Evolutionary conservation across 2,113 vertebrate genomes (phyloP), one percentile per base, ranked within the genome.

Genomic region (Dermatemys mawii): DNA sequence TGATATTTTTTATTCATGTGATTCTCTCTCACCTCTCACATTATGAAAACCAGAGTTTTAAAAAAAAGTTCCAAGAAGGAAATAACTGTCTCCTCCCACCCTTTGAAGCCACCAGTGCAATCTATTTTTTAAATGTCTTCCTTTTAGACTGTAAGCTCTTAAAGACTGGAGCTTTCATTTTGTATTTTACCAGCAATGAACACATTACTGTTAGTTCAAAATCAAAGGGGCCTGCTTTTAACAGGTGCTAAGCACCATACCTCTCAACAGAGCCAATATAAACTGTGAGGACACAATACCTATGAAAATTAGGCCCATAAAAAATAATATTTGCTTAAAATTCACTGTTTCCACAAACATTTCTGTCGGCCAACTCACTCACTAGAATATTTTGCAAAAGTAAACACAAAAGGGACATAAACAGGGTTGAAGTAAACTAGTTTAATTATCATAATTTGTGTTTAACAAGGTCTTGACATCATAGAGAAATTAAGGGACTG

Each of bases 1-100:
- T 55, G 54, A 55, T 22, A 73, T 17, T 26, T 44, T 49, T 80
- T 41, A 67, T 80, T 82, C 79, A 86, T 27, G 16, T 82, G 95
- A 91, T 0, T 41, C 0, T 17, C 7, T 11, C 3, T 32, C 81
- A 1, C 9, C 24, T 80, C 14, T 50, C 53, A 49, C 29, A 82
- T 4, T 49, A 19, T 49, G 38, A 79, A 35, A 60, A 35, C 29
- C 29, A 60, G 29, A 19, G 21, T 41, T 73, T 21, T 44, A 44
- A 75, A 51, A 51, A 41, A 22, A 44, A 6, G 11, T 32, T 29
- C 35, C 6, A 21, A 44, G 19, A 82, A 88, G 51, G 5, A 86
- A 4, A 89, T 17, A 93, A 81, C 0, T 83, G n/a, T 16, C 5
- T 60, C 27, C 5, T 3, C 6, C 29, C 17, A 19, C 3, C 14